A percentile compares a stretch with the other conserved stretches of the same genome.
Evolutionary conservation across 2,888 invertebrate genomes (phyloP).

Genomic region (Quadriops clusia): DNA sequence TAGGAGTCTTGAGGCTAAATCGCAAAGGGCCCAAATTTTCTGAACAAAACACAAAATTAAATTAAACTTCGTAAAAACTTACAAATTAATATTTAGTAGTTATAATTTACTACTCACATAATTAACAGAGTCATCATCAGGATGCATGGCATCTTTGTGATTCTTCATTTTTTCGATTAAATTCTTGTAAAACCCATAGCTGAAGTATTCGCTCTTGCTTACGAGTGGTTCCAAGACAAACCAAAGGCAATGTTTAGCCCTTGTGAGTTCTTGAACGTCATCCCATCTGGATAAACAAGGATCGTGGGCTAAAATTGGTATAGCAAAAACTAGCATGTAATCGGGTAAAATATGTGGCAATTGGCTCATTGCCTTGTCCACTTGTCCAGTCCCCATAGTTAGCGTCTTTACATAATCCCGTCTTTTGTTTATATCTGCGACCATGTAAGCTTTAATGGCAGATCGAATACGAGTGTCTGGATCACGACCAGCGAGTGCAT

Average conservation of each 20-base stretch:
- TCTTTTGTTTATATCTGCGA: conserved; percentile 75
- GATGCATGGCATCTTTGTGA: conserved; percentile 77
- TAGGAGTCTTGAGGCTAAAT: conserved; percentile 84
- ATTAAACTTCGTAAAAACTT: background rate
- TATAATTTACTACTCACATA: conserved; percentile 48
- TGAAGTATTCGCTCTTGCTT: conserved; percentile 86
- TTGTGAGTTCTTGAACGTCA: conserved; percentile 65
- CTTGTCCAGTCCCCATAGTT: conserved; percentile 52
- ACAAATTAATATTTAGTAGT: background rate
- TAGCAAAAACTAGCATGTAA: conserved; percentile 94
- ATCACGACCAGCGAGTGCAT: conserved; percentile 82
- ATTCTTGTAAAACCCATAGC: conserved; percentile 89
- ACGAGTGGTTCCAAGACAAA: conserved; percentile 91
- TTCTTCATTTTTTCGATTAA: conserved; percentile 90
- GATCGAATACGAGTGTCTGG: conserved; percentile 64
- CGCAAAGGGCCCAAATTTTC: conserved; percentile 96
- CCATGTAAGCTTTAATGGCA: conserved; percentile 67
- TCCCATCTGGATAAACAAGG: conserved; percentile 68
- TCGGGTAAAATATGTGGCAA: conserved; percentile 86
- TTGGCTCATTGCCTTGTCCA: conserved; percentile 62
- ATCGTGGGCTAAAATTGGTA: conserved; percentile 90
- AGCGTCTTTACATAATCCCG: conserved; percentile 84
- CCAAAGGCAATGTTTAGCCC: conserved; percentile 78
- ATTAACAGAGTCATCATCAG: conserved; percentile 72
- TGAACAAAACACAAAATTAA: conserved; percentile 31